Evolutionary conservation across 2,797 vertebrate species (phyloP).

Genomic region (Crax fasciolata): DNA sequence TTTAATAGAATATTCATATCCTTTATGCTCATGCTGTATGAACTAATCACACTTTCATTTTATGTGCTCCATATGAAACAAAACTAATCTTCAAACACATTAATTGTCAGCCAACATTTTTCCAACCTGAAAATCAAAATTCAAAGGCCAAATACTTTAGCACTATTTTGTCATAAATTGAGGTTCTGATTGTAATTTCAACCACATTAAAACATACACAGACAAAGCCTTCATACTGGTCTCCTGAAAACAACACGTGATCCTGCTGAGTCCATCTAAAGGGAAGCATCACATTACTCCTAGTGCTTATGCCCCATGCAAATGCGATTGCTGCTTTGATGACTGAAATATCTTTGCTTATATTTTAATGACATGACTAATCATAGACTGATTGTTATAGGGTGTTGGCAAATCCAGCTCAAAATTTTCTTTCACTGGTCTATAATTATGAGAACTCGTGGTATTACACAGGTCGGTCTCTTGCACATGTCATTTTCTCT

Average conservation of each 20-base stretch:
- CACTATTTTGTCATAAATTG: not conserved
- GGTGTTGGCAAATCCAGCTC: not conserved
- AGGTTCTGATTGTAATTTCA: not conserved
- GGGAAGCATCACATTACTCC: not conserved
- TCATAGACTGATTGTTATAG: not conserved
- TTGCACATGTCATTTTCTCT: not conserved
- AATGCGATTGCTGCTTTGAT: not conserved
- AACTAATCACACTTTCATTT: slow-evolving; percentile 28
- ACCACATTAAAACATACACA: not conserved
- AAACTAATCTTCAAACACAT: not conserved
- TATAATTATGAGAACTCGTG: not conserved
- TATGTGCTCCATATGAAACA: not conserved
- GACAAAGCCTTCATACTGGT: not conserved
- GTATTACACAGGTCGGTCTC: not conserved
- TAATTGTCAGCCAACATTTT: not conserved
- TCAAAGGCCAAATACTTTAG: not conserved
- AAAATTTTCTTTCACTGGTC: not conserved
- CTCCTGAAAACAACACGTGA: not conserved
- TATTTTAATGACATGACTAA: slow-evolving; percentile 5
- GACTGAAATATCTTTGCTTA: slow-evolving; percentile 20
- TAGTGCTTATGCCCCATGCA: not conserved
- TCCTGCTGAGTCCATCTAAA: not conserved
- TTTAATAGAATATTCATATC: not conserved
- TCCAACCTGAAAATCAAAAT: not conserved
- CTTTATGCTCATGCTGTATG: not conserved